Conservation (phyloP, 2,888 invertebrate genomes). For the Catonia carolina region DNA sequence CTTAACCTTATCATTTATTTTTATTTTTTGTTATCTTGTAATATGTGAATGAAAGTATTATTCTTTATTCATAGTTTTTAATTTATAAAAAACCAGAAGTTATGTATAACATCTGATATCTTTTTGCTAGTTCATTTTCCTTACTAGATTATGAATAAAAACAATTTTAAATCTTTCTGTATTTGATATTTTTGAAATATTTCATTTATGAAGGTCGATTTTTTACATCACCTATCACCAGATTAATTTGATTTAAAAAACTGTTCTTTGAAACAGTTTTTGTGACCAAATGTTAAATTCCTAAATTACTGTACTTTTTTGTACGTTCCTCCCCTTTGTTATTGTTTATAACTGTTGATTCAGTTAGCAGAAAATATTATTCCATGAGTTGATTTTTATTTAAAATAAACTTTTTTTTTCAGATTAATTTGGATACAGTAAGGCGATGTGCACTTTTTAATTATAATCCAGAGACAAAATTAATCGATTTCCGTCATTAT, state of each 20-base stretch:
- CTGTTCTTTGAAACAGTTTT: too few species aligned
- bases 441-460: conserved; percentile 85
- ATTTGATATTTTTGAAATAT: too few species aligned
- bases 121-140: too few species aligned
- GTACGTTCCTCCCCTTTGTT: too few species aligned
- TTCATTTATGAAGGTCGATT: too few species aligned
- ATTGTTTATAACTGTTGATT: too few species aligned
- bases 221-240: too few species aligned
- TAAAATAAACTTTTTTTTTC: conserved; percentile 30
- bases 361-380: background rate
- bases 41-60: background rate
- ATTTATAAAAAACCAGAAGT: background rate
- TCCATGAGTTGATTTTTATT: background rate
- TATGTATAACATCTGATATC: background rate
- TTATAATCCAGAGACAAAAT: conserved; percentile 75
- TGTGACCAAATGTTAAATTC: too few species aligned
- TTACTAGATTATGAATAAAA: too few species aligned
- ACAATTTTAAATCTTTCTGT: too few species aligned
- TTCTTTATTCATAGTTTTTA: background rate
- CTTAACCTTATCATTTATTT: background rate
- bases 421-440: conserved; percentile 82
- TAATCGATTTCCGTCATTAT: conserved; percentile 91
- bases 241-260: too few species aligned
- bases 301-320: too few species aligned
- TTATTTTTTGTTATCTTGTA: background rate